Evolutionary conservation across 2,888 invertebrate species (phyloP), one percentile per base, ranked within the genome.

Genomic region (Ornithoptera alexandrae): DNA sequence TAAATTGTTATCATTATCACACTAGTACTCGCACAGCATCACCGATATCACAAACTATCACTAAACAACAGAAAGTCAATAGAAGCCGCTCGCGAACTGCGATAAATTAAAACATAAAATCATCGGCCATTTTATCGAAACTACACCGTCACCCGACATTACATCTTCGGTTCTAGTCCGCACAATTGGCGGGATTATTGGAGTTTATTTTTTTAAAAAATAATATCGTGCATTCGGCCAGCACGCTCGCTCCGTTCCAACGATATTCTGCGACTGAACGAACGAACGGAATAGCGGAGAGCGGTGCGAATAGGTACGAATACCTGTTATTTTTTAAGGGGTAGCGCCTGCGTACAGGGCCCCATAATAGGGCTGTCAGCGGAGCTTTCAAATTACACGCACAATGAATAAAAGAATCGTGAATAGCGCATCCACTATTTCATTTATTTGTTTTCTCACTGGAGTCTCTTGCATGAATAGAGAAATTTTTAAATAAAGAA

Each of bases 1-100:
- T 76, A 84, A 77, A 83, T 84, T 85, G 84, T 84, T 87, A 85
- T 80, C 89, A 88, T 88, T 89, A 85, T 88, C 88, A 88, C 88
- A 88, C 81, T 84, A 85, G 87, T 85, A 86, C 81, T 82, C 86
- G 85, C 87, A 88, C 83, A 85, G 84, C 90, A 90, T 89, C 82
- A 84, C 84, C 77, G 82, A 83, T 85, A 88, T 86, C 85, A 86
- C 85, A 81, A 79, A 81, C 84, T 84, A 86, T 85, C 87, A 89
- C 88, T 78, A 85, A 87, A 82, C 88, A 87, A 88, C 83, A 74
- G 82, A 85, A 87, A 85, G 86, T 88, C 86, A 87, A 87, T 88
- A 87, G 82, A 82, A 79, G 77, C 73, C 84, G 83, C 82, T 81
- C 78, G 77, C 74, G 65, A 79, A 74, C 74, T 74, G 76, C 74